A percentile compares a stretch with the other conserved stretches of the same genome.
These are phyloP conservation scores for western clawed frog (Xenopus tropicalis) DNA, from an alignment of 2,113 vertebrate species.

Conservation along the genomic window DNA sequence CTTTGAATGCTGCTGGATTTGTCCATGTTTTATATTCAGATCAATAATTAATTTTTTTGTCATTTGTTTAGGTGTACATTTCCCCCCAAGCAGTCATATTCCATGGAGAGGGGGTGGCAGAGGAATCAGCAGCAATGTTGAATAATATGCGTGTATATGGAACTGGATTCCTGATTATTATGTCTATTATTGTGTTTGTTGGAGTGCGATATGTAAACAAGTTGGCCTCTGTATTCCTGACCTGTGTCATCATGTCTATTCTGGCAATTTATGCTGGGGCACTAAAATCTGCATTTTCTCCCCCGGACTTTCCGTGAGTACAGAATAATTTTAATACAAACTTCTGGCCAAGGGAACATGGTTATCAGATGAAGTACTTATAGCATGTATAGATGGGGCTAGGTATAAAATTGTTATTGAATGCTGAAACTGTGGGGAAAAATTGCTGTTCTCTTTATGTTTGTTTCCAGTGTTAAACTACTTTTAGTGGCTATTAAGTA, in stretches of 20 bases:
- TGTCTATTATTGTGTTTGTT: slow-evolving; percentile 85
- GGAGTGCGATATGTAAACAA: slow-evolving; percentile 91
- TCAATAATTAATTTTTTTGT: not conserved
- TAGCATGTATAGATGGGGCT: not conserved
- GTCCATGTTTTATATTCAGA: too few relatives aligned
- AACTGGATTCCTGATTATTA: slow-evolving; percentile 78
- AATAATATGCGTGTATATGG: slow-evolving; percentile 92
- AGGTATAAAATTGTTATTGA: not conserved
- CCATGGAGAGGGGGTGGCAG: slow-evolving; percentile 54
- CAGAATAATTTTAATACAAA: not conserved
- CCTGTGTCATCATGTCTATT: slow-evolving; percentile 86
- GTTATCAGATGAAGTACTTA: too few relatives aligned
- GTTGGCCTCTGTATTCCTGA: slow-evolving; percentile 84
- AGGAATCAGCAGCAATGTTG: slow-evolving; percentile 75
- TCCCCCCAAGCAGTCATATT: slow-evolving; percentile 77
- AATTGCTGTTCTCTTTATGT: too few relatives aligned
- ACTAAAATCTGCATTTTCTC: slow-evolving; percentile 80
- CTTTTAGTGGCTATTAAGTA: too few relatives aligned
- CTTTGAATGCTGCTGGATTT: too few relatives aligned
- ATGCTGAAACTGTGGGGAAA: too few relatives aligned
- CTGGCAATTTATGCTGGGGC: slow-evolving; percentile 83
- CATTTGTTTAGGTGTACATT: slow-evolving; percentile 73
- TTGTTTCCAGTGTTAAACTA: too few relatives aligned
- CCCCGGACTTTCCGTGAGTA: slow-evolving; percentile 76
- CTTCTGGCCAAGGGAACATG: too few relatives aligned